Percentiles rank a stretch among this genome's conserved stretches.
phyloP scores from a whole-genome alignment of 2,113 vertebrate species.

The Telmatochromis brichardi region DNA sequence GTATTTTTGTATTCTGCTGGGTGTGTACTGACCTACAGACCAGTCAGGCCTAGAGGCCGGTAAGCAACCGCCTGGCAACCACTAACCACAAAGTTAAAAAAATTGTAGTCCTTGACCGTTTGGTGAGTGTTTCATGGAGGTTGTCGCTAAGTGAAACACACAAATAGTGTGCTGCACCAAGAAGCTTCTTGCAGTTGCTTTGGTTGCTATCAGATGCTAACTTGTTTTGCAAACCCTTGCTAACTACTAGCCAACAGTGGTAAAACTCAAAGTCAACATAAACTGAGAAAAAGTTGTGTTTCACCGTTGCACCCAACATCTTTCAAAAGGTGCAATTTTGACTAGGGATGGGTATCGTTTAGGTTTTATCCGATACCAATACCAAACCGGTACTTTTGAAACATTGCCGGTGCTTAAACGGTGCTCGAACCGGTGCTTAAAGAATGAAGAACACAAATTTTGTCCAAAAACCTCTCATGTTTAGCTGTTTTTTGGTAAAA shows the following conservation, averaged over 20 bases:
- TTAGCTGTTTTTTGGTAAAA: too few relatives aligned
- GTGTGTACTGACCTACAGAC: not conserved
- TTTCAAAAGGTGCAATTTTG: not conserved
- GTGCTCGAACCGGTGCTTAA: accelerated
- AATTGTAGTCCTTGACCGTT: not conserved
- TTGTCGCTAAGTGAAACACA: not conserved
- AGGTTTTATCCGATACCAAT: not conserved
- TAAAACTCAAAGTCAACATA: not conserved
- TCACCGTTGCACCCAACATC: not conserved
- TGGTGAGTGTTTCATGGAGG: not conserved
- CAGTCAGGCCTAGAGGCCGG: not conserved
- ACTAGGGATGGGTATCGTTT: not conserved
- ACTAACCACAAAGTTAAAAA: not conserved
- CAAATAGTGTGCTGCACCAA: not conserved
- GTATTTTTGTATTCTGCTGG: not conserved
- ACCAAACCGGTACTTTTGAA: accelerated
- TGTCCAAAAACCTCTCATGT: not conserved
- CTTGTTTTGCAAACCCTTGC: not conserved
- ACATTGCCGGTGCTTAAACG: not conserved
- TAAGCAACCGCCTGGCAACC: not conserved
- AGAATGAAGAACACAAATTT: not conserved
- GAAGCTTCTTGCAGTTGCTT: not conserved
- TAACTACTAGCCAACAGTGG: not conserved
- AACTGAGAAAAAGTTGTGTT: not conserved
- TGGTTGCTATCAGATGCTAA: not conserved